phyloP scores from a whole-genome alignment of 2,888 invertebrate genomes.

The Actias luna region DNA sequence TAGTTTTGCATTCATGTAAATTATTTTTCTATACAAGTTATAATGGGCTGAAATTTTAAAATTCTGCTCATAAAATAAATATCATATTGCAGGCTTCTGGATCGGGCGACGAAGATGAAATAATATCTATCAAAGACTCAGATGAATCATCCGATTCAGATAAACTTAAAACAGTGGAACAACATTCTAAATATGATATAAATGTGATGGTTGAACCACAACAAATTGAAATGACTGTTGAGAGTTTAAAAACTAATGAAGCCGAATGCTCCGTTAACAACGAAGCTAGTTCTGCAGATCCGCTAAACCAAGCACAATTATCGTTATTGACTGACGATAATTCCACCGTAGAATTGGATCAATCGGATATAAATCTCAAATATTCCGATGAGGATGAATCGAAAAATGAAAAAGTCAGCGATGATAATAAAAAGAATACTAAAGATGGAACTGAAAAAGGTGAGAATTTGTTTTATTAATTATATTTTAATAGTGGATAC shows the following conservation, averaged over 20 bases:
- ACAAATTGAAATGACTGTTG: constrained; percentile 19
- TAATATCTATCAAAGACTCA: constrained; percentile 55
- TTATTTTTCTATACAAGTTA: background rate
- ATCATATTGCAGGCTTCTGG: constrained; percentile 33
- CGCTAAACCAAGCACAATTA: constrained; percentile 51
- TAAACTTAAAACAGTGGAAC: constrained; percentile 40
- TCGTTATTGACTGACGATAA: constrained; percentile 72
- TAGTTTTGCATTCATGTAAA: background rate
- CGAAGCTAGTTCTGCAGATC: constrained; percentile 34
- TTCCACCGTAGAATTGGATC: constrained; percentile 50
- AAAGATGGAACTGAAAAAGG: constrained; percentile 26
- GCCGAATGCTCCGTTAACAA: constrained; percentile 16
- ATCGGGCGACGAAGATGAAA: constrained; percentile 41
- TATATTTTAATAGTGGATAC: background rate
- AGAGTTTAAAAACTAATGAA: background rate
- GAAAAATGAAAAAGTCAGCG: constrained; percentile 18
- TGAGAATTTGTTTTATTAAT: background rate
- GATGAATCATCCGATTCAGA: constrained; percentile 40
- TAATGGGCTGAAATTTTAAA: background rate
- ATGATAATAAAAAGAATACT: constrained; percentile 6
- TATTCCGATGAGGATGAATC: constrained; percentile 52
- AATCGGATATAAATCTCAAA: constrained; percentile 50
- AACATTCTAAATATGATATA: constrained; percentile 25
- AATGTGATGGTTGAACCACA: constrained; percentile 15
- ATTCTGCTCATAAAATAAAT: background rate